Evolutionary conservation across 30 jellyfish, hydroid and myxozoan genomes (phyloP).

Genomic region (Turritopsis rubra): DNA sequence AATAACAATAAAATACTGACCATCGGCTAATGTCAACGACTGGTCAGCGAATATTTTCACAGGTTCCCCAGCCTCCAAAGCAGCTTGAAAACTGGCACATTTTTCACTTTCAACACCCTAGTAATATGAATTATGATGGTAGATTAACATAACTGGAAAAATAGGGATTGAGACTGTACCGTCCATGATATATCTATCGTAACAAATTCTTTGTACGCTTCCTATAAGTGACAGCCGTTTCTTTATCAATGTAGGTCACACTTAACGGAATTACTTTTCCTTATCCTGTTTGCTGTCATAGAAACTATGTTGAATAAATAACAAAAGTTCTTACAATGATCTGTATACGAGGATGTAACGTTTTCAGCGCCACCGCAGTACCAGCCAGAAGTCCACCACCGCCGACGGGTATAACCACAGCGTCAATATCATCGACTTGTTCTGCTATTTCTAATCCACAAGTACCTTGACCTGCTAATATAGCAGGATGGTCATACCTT

Average conservation of each 20-base stretch:
- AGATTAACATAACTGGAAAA: no score
- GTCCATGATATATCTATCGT: no score
- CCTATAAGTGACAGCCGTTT: no score
- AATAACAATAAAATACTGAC: conserved; percentile 24
- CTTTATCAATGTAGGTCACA: no score
- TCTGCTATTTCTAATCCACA: conserved; percentile 89
- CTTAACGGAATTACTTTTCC: no score
- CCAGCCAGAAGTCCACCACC: conserved; percentile 99
- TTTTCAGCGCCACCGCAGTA: conserved; percentile 82
- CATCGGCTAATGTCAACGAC: conserved; percentile 84
- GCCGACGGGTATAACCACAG: conserved; percentile 96
- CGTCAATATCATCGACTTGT: conserved; percentile 90
- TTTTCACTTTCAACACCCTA: conserved; percentile 86
- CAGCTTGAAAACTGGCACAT: conserved; percentile 88
- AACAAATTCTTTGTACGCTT: no score
- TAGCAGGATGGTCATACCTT: conserved; percentile 95
- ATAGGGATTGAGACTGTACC: no score
- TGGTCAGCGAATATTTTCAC: conserved; percentile 81
- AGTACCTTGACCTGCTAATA: conserved; percentile 97
- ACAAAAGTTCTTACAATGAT: conserved; percentile 72
- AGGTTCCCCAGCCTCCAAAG: conserved; percentile 87
- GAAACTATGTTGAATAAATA: no score
- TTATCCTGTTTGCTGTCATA: no score
- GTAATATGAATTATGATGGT: no score
- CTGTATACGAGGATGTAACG: conserved; percentile 66